These are phyloP conservation scores for Rhamnusium bicolor DNA, from an alignment of 2,888 invertebrate species.

Conservation along the genomic window DNA sequence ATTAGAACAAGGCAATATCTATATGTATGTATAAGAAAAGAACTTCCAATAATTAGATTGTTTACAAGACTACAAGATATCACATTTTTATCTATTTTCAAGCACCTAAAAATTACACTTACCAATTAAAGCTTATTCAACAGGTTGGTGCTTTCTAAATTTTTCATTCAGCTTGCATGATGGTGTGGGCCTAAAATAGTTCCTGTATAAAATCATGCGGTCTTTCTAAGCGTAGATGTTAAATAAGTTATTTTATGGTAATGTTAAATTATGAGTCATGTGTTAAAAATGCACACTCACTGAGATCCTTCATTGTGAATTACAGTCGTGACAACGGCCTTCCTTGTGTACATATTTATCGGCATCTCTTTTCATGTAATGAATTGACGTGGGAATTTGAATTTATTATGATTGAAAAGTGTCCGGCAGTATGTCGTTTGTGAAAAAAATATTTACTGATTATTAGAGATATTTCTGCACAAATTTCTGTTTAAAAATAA, in stretches of 20 bases:
- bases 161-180: constrained; percentile 22
- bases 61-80: neutral
- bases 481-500: constrained; percentile 11
- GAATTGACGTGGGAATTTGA: constrained; percentile 16
- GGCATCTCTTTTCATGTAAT: neutral
- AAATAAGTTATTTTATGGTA: constrained; percentile 28
- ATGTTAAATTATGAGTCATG: constrained; percentile 30
- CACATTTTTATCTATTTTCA: constrained; percentile 24
- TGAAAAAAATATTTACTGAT: neutral
- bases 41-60: neutral
- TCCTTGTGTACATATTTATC: constrained; percentile 10
- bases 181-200: constrained; percentile 11
- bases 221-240: neutral
- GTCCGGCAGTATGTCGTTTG: neutral
- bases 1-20: neutral
- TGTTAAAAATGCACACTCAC: constrained; percentile 32
- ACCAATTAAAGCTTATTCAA: neutral
- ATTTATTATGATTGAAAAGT: neutral
- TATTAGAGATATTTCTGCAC: neutral
- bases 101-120: constrained; percentile 12
- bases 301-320: constrained; percentile 33
- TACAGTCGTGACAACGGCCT: constrained; percentile 23
- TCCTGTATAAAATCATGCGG: neutral
- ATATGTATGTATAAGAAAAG: no score
- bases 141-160: constrained; percentile 21